Evolutionary conservation across 2,113 vertebrate species (phyloP).

Genomic region (Microcebus griseorufus): DNA sequence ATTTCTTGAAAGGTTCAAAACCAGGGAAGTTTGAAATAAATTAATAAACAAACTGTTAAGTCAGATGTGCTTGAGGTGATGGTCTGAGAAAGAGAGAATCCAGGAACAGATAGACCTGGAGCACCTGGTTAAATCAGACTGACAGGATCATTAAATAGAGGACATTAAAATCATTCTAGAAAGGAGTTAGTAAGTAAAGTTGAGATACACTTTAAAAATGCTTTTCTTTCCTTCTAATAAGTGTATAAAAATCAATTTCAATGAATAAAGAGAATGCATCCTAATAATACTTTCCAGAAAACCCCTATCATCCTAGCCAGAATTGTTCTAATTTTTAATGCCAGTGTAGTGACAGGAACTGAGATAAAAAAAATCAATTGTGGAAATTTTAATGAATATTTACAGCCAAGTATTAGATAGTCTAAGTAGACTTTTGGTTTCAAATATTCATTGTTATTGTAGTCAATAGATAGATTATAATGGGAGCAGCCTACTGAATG

Average conservation of each 20-base stretch:
- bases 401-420: slow-evolving; percentile 18
- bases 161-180: not conserved
- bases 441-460: not conserved
- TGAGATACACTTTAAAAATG: not conserved
- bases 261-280: not conserved
- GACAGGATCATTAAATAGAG: not conserved
- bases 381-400: slow-evolving; percentile 54
- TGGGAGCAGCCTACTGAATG: not conserved
- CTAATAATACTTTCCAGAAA: slow-evolving; percentile 1
- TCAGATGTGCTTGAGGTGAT: not conserved
- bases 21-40: not conserved
- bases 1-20: not conserved
- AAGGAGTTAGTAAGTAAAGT: not conserved
- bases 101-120: not conserved
- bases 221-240: slow-evolving; percentile 39
- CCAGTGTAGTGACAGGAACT: not conserved
- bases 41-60: not conserved
- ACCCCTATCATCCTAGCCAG: not conserved
- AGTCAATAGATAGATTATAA: slow-evolving; percentile 48
- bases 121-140: not conserved
- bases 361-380: slow-evolving; percentile 5
- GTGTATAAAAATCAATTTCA: not conserved
- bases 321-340: slow-evolving; percentile 47
- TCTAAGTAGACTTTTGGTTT: not conserved
- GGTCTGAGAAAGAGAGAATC: not conserved